A percentile compares a stretch with the other conserved stretches of the same genome.
Conservation (phyloP, 2,113 vertebrate genomes). For the Sturnira hondurensis region DNA sequence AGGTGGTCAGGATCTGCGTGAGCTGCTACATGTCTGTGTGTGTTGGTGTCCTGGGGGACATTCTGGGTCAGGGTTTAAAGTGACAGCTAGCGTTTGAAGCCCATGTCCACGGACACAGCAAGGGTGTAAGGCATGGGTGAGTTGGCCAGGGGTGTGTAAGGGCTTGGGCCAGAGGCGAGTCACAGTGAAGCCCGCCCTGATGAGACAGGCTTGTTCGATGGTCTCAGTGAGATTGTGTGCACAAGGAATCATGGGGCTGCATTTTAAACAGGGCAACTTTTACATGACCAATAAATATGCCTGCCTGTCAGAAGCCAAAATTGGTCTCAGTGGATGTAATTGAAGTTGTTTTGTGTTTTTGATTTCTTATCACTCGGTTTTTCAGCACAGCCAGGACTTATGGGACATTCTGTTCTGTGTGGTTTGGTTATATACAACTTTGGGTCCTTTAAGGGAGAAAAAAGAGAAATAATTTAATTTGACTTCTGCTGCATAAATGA, state of each 20-base stretch:
- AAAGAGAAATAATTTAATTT: conserved; percentile 33
- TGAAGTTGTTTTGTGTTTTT: conserved; percentile 34
- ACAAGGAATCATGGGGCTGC: not conserved
- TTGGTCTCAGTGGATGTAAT: conserved; percentile 8
- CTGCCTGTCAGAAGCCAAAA: not conserved
- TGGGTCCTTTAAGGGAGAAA: conserved; percentile 5
- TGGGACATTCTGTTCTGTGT: not conserved
- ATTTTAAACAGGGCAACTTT: not conserved
- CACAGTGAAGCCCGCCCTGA: not conserved
- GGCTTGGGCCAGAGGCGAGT: not conserved
- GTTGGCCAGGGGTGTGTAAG: not conserved
- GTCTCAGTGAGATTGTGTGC: not conserved
- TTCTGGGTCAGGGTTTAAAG: not conserved
- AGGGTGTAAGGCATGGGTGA: not conserved
- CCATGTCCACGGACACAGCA: not conserved
- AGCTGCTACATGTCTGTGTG: not conserved
- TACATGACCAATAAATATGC: not conserved
- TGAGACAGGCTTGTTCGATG: not conserved
- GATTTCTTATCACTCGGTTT: not conserved
- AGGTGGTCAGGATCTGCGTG: not conserved
- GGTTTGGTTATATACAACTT: not conserved
- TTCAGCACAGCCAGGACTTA: not conserved
- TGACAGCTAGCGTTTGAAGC: not conserved
- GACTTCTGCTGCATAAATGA: conserved; percentile 25
- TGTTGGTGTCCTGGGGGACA: not conserved